Percentiles rank a stretch among this genome's conserved stretches.
These are phyloP conservation scores for Lontra canadensis DNA, from an alignment of 2,113 vertebrate genomes.

Conservation along the genomic window DNA sequence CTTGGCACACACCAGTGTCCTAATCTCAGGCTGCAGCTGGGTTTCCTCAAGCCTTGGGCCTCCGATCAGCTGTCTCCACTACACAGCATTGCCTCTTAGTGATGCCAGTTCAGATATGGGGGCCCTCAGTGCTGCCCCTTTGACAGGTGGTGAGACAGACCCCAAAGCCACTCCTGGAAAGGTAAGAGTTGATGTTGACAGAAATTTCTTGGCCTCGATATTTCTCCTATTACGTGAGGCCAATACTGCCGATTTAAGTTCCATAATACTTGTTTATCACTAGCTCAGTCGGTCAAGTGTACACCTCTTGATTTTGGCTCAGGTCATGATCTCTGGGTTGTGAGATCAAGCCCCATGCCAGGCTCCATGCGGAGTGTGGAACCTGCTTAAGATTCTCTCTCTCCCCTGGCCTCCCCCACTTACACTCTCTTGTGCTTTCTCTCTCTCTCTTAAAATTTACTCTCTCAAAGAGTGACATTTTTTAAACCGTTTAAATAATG, in stretches of 20 bases:
- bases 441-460: neutral
- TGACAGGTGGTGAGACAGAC: neutral
- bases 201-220: neutral
- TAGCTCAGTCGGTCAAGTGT: neutral
- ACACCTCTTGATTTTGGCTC: neutral
- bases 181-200: neutral
- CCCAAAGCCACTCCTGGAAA: neutral
- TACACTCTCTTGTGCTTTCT: neutral
- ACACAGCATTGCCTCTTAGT: neutral
- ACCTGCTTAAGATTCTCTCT: neutral
- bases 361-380: neutral
- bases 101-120: neutral
- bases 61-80: neutral
- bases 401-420: neutral
- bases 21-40: neutral
- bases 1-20: neutral
- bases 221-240: slow-evolving; percentile 14
- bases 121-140: neutral
- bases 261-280: neutral
- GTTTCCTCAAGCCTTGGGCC: neutral
- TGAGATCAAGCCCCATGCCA: neutral
- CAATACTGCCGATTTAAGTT: neutral
- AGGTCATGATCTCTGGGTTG: neutral
- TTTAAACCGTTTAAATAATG: neutral
- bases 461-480: neutral